A percentile compares a stretch with the other conserved stretches of the same genome.
phyloP scores from a whole-genome alignment of 2,797 vertebrate genomes.

The Tinamus major region DNA sequence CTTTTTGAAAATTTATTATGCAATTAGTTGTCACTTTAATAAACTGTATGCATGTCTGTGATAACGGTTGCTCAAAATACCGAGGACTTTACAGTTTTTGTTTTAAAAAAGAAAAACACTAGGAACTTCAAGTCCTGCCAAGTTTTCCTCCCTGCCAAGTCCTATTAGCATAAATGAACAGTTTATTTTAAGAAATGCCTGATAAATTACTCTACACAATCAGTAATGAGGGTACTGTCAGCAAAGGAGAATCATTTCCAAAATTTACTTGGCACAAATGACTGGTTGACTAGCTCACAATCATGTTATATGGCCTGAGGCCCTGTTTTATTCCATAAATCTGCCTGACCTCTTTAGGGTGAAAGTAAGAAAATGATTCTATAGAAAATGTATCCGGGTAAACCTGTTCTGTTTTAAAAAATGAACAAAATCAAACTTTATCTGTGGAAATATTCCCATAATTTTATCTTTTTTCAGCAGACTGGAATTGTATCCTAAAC shows the following conservation, averaged over 20 bases:
- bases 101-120: conserved; percentile 80
- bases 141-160: conserved; percentile 85
- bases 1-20: conserved; percentile 77
- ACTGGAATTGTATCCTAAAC: neutral
- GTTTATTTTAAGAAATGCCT: conserved; percentile 91
- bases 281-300: conserved; percentile 76
- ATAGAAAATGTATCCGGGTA: conserved; percentile 19
- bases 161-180: conserved; percentile 88
- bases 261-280: conserved; percentile 80
- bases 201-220: conserved; percentile 88
- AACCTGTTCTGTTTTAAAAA: neutral
- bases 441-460: neutral
- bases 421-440: neutral
- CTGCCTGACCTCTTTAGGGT: conserved; percentile 58
- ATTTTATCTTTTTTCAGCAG: neutral
- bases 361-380: neutral
- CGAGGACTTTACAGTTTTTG: conserved; percentile 76
- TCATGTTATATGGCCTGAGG: conserved; percentile 69
- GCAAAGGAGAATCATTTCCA: conserved; percentile 86
- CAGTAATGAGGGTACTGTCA: conserved; percentile 87
- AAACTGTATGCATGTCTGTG: conserved; percentile 65
- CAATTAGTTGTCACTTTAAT: conserved; percentile 73
- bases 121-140: conserved; percentile 85
- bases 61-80: conserved; percentile 77
- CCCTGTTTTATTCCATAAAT: conserved; percentile 70